Base-by-base conservation (phyloP, 2,113 vertebrate genomes). In the Meriones unguiculatus region DNA sequence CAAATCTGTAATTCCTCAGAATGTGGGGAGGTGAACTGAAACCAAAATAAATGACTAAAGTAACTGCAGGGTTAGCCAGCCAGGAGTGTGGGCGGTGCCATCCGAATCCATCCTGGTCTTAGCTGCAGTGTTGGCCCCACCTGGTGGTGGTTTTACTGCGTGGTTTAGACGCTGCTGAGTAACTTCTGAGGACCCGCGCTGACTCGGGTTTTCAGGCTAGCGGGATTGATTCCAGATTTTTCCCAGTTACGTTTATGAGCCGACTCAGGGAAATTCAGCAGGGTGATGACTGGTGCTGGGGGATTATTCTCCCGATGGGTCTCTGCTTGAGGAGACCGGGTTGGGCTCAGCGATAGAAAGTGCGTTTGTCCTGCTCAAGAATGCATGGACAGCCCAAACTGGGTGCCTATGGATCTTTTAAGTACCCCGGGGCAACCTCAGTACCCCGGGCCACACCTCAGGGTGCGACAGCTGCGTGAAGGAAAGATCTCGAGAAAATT, bases 91-190 rank as follows among this genome's bases (percentile, higher is more conserved):
- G 69, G 72, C n/a, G 62, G 41, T 67, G 67, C 8, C 7, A 38
- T 5, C 80, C 25, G 92, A 20, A 59, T 59, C 41, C 18, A n/a
- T 38, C 52, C 86, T 76, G 57, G 50, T 90, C 15, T 67, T 90
- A 67, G 57, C 50, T 94, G 70, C 81, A 94, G 93, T 94, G 89
- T 50, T 62, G 93, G 93, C 91, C 87, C 93, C 93, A 94, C 54
- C 90, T 95, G 92, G 88, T 90, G 85, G 86, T 62, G 75, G 78
- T 62, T 69, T 50, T 82, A 70, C 38, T 93, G 41, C 65, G 7
- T 72, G 50, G 80, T 22, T 95, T 73, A 73, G 76, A 93, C 7
- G n/a, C 50, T 15, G 12, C 75, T 35, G 11, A 77, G 25, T 41
- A 80, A 57, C 46, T 62, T 80, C 73, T 65, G 18, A n/a, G 69